Conservation (phyloP, 2,888 invertebrate species). For the Patella ulyssiponensis region DNA sequence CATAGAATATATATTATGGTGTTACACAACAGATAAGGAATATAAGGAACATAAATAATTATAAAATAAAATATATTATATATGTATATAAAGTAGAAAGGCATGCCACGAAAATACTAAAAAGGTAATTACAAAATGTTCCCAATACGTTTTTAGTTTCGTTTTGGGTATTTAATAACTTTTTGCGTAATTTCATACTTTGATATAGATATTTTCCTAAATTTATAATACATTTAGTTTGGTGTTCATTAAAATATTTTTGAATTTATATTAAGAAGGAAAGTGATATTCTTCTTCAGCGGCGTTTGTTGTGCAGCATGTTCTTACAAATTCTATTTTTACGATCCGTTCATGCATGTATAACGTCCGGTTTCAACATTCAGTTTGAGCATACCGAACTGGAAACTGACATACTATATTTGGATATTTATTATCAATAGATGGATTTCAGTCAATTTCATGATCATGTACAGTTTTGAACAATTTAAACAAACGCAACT, state of each 20-base stretch:
- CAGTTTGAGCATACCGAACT: not conserved
- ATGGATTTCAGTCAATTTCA: not conserved
- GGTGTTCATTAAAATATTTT: not conserved
- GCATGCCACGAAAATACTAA: not conserved
- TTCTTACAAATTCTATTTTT: not conserved
- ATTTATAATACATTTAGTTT: not conserved
- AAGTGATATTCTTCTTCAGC: not conserved
- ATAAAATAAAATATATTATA: not conserved
- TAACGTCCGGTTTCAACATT: not conserved
- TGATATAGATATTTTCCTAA: not conserved
- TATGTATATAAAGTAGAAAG: not conserved
- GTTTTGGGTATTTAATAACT: not conserved
- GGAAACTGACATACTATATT: no score
- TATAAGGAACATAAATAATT: not conserved
- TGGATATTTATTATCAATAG: not conserved
- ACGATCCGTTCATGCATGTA: not conserved
- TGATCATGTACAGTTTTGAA: not conserved
- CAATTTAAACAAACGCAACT: not conserved
- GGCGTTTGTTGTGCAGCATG: not conserved
- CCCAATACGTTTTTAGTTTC: not conserved
- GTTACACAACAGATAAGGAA: no score
- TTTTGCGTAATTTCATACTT: not conserved
- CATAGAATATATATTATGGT: no score
- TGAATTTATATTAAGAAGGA: not conserved
- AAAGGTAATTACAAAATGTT: no score